These are phyloP conservation scores for Drosophila antonietae DNA, from an alignment of 2,888 invertebrate species.

Conservation along the genomic window DNA sequence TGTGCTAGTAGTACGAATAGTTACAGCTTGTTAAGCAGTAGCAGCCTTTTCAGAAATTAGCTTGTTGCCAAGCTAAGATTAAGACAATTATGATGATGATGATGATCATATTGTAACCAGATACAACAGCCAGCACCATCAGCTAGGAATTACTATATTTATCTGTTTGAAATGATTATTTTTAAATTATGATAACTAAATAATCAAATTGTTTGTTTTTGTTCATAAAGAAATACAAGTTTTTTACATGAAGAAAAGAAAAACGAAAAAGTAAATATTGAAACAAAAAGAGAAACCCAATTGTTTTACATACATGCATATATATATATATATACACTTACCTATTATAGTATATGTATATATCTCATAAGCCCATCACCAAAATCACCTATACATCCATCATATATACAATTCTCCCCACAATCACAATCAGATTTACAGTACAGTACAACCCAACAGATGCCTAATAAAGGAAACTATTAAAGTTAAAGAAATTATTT, in stretches of 20 bases:
- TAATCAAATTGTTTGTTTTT: conserved; percentile 78
- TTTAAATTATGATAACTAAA: conserved; percentile 65
- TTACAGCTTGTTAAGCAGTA: conserved; percentile 36
- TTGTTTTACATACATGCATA: conserved; percentile 63
- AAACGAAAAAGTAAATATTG: conserved; percentile 61
- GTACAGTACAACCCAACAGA: conserved; percentile 52
- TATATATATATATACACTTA: neutral
- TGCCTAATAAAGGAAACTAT: conserved; percentile 67
- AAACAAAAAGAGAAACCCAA: conserved; percentile 55
- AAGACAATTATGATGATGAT: conserved; percentile 1
- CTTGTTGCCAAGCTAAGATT: conserved; percentile 15
- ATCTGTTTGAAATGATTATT: conserved; percentile 78
- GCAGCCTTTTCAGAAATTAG: conserved; percentile 42
- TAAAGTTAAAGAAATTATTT: conserved; percentile 76
- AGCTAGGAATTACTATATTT: conserved; percentile 62
- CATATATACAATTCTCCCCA: conserved; percentile 20
- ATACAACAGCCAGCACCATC: conserved; percentile 22
- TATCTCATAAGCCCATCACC: neutral
- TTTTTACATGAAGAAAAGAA: conserved; percentile 71
- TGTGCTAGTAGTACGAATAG: conserved; percentile 37
- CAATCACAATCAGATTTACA: conserved; percentile 40
- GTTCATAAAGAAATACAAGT: conserved; percentile 75
- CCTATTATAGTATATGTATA: conserved; percentile 13
- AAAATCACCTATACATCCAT: conserved; percentile 12
- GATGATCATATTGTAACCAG: conserved; percentile 4